Percentiles rank a stretch among this genome's conserved stretches.
These are phyloP conservation scores for Saxidomus purpurata DNA, from an alignment of 1,140 invertebrate genomes.

Conservation along the genomic window DNA sequence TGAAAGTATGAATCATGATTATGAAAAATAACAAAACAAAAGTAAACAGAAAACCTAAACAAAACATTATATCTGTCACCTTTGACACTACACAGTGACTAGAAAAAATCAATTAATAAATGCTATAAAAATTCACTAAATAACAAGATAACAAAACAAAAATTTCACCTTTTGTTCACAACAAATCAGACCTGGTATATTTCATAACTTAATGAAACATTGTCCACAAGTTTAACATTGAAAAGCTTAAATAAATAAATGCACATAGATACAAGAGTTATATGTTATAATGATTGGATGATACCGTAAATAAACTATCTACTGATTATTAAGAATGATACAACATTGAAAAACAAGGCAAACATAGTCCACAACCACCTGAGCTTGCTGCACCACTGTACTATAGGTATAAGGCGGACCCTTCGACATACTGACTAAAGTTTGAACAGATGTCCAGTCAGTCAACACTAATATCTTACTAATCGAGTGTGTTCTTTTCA, in stretches of 20 bases:
- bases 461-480: too few relatives aligned
- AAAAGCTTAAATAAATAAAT: slow-evolving; percentile 37
- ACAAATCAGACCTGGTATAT: not conserved
- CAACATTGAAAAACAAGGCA: too few relatives aligned
- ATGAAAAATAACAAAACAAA: slow-evolving; percentile 27
- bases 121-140: slow-evolving; percentile 37
- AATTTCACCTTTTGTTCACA: slow-evolving; percentile 10
- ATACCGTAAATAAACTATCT: not conserved
- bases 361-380: too few relatives aligned
- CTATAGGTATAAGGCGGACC: too few relatives aligned
- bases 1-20: not conserved
- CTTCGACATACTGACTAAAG: too few relatives aligned
- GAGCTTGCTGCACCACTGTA: too few relatives aligned
- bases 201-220: slow-evolving; percentile 14
- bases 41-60: not conserved
- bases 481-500: too few relatives aligned
- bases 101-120: slow-evolving; percentile 41
- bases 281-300: not conserved
- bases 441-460: too few relatives aligned
- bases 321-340: too few relatives aligned
- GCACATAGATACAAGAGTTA: not conserved
- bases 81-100: slow-evolving; percentile 29
- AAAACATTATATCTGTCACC: not conserved
- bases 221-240: not conserved
- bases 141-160: slow-evolving; percentile 32